Evolutionary conservation across 2,888 invertebrate species (phyloP).

Genomic region (Apocheima hispidaria): DNA sequence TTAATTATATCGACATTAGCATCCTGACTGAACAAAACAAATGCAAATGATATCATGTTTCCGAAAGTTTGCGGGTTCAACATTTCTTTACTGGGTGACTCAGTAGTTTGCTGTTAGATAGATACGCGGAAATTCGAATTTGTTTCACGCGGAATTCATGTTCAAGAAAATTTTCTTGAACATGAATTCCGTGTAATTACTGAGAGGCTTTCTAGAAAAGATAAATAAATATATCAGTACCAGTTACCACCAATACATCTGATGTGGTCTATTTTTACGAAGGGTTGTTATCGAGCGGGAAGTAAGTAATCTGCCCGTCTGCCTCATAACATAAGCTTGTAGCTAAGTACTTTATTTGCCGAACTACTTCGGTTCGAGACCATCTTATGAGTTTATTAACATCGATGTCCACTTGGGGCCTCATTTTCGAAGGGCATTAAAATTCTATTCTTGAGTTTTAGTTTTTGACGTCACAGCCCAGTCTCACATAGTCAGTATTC

Average conservation of each 20-base stretch:
- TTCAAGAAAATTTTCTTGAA: background rate
- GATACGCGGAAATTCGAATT: no score
- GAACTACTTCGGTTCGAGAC: background rate
- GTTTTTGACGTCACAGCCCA: conserved; percentile 31
- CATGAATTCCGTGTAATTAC: no score
- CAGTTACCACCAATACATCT: no score
- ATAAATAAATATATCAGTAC: no score
- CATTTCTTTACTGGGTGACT: conserved; percentile 26
- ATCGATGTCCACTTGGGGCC: conserved; percentile 1
- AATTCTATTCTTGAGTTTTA: conserved; percentile 35
- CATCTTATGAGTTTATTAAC: background rate
- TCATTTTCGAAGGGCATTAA: conserved; percentile 24
- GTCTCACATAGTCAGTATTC: no score
- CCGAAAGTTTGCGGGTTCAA: conserved; percentile 36
- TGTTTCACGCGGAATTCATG: background rate
- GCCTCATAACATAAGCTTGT: no score
- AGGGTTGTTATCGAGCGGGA: no score
- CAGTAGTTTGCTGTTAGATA: conserved; percentile 3
- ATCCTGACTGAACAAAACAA: conserved; percentile 41
- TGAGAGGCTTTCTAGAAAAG: no score
- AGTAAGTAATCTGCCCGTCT: no score
- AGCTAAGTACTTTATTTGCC: background rate
- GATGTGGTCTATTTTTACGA: no score
- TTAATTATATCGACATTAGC: conserved; percentile 23
- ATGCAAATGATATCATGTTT: conserved; percentile 38